Percentiles rank a stretch among this genome's conserved stretches.
Conservation (phyloP, 2,888 invertebrate species). For the Scaeva pyrastri region DNA sequence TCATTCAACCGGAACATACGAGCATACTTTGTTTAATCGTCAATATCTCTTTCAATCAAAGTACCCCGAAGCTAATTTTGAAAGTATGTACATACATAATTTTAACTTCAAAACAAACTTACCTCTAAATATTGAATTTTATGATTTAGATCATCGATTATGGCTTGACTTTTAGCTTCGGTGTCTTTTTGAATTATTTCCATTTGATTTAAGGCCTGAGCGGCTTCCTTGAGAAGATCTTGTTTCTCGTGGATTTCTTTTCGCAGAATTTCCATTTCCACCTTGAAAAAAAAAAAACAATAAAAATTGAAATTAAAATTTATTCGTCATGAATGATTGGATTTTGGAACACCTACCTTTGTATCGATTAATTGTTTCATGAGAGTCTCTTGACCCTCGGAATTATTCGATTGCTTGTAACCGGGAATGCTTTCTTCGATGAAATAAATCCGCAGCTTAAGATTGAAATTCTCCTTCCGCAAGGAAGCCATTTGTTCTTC, state of each 20-base stretch:
- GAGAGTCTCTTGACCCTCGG: conserved; percentile 79
- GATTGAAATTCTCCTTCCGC: conserved; percentile 95
- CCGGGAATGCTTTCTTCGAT: conserved; percentile 90
- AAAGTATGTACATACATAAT: not conserved
- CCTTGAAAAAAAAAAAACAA: conserved; percentile 84
- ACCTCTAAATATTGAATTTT: conserved; percentile 82
- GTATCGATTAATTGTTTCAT: conserved; percentile 88
- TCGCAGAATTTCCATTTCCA: conserved; percentile 90
- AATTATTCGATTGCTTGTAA: conserved; percentile 81
- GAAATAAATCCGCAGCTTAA: conserved; percentile 95
- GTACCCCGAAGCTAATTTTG: too few relatives aligned
- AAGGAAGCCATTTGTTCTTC: conserved; percentile 93
- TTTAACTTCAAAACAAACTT: conserved; percentile 39
- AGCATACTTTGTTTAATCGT: conserved; percentile 35
- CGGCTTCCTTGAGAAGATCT: conserved; percentile 92
- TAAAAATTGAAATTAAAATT: conserved; percentile 13
- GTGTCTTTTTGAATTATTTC: conserved; percentile 87
- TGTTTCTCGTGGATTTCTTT: conserved; percentile 93
- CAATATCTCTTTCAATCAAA: not conserved
- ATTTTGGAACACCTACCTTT: conserved; percentile 84
- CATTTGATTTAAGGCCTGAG: conserved; percentile 91
- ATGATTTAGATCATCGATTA: conserved; percentile 82
- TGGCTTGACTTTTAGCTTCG: conserved; percentile 81
- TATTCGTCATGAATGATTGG: conserved; percentile 40
- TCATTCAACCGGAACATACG: conserved; percentile 47